A percentile compares a stretch with the other conserved stretches of the same genome.
Conservation (phyloP, 37 sponge, comb jelly and placozoan genomes). For the Theonella swinhoei region DNA sequence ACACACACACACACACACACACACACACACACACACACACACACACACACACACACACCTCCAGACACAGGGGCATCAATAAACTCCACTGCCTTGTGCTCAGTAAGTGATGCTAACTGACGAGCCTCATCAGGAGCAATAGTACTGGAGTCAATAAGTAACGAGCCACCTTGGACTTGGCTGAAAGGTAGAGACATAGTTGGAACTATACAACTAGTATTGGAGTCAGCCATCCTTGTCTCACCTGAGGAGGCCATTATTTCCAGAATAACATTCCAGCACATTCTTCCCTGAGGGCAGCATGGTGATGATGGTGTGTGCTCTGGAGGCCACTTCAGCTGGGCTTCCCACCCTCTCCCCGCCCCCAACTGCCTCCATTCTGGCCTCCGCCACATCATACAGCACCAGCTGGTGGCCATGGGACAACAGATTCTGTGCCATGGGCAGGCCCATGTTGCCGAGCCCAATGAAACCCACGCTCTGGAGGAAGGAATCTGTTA, state of each 20-base stretch:
- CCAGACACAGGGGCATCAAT: constrained; percentile 99
- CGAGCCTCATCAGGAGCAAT: constrained; percentile 80
- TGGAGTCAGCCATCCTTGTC: not conserved
- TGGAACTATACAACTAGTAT: not conserved
- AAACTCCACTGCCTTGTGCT: constrained; percentile 53
- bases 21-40: constrained; percentile 17
- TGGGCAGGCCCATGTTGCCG: constrained; percentile 98
- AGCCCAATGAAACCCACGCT: constrained; percentile 95
- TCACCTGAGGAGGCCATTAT: constrained; percentile 69
- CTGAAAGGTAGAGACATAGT: constrained; percentile 3
- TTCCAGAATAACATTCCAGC: constrained; percentile 72
- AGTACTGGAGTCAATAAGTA: constrained; percentile 96
- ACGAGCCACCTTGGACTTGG: constrained; percentile 47
- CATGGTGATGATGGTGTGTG: constrained; percentile 88
- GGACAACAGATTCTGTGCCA: constrained; percentile 90
- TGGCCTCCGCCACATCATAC: constrained; percentile 55
- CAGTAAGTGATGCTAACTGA: constrained; percentile 46
- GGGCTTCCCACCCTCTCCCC: constrained; percentile 11
- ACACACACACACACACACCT: constrained; percentile 50
- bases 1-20: constrained; percentile 95
- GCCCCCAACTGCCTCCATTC: constrained; percentile 25
- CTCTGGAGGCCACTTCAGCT: constrained; percentile 31
- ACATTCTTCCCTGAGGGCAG: constrained; percentile 73
- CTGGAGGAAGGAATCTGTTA: too few species aligned
- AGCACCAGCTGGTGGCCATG: constrained; percentile 78